phyloP scores from a whole-genome alignment of 2,113 vertebrate genomes.

The Stomatorhinus ivindoensis region DNA sequence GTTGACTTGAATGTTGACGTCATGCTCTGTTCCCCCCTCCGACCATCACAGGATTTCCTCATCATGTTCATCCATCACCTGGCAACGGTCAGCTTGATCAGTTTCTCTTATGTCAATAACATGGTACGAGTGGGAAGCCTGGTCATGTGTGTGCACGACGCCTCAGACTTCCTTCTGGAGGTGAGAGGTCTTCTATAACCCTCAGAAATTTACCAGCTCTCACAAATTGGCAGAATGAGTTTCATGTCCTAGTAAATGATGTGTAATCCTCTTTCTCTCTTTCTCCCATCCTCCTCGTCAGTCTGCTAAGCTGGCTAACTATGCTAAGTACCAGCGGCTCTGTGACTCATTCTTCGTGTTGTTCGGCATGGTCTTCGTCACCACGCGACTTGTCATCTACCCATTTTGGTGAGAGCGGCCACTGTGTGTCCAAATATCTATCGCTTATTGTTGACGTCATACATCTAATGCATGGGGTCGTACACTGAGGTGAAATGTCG shows the following conservation, averaged over 20 bases:
- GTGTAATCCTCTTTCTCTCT: not conserved
- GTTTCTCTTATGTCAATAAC: conserved; percentile 90
- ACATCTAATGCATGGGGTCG: not conserved
- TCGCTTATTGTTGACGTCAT: not conserved
- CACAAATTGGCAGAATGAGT: not conserved
- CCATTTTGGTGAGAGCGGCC: conserved; percentile 79
- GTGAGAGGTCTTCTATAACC: conserved; percentile 56
- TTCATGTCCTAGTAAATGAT: not conserved
- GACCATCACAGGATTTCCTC: conserved; percentile 75
- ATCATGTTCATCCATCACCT: conserved; percentile 95
- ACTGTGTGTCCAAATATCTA: not conserved
- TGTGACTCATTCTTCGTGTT: conserved; percentile 85
- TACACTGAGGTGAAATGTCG: not conserved
- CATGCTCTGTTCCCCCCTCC: not conserved
- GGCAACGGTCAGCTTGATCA: conserved; percentile 76
- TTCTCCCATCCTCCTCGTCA: conserved; percentile 43
- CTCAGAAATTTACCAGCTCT: not conserved
- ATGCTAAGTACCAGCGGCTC: conserved; percentile 84
- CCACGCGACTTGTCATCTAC: conserved; percentile 80
- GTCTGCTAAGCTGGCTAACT: conserved; percentile 93
- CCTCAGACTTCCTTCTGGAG: conserved; percentile 86
- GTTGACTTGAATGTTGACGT: not conserved
- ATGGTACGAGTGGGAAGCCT: conserved; percentile 88
- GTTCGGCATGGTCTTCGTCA: conserved; percentile 77
- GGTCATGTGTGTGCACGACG: conserved; percentile 81